Conservation (phyloP, 2,113 vertebrate genomes). For the Tursiops truncatus region DNA sequence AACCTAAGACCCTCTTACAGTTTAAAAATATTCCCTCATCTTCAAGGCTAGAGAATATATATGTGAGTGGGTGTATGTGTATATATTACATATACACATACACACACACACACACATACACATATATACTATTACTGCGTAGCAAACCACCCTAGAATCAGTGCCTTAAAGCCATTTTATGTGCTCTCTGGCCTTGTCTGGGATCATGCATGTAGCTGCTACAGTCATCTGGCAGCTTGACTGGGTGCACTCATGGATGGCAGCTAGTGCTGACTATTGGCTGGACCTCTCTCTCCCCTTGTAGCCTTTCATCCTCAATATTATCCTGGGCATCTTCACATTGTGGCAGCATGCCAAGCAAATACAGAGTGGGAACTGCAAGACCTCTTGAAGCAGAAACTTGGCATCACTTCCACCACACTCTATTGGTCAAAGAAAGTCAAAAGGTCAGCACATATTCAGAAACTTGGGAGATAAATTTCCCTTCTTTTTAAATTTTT, state of each 20-base stretch:
- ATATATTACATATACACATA: neutral
- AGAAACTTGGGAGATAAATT: neutral
- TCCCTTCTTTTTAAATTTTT: neutral
- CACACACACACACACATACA: neutral
- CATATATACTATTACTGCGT: neutral
- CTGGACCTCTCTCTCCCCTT: neutral
- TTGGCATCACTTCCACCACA: neutral
- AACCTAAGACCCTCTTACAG: neutral
- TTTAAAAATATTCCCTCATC: slow-evolving; percentile 34
- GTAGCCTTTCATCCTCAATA: neutral
- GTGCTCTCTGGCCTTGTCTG: neutral
- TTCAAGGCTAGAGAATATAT: neutral
- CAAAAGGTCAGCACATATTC: neutral
- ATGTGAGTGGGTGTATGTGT: neutral
- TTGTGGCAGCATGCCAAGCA: neutral
- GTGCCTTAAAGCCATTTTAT: neutral
- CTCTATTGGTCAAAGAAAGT: slow-evolving; percentile 4
- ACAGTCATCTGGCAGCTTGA: neutral
- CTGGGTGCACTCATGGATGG: neutral
- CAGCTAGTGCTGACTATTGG: neutral
- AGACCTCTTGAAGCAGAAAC: neutral
- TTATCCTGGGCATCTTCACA: neutral
- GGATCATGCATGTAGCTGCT: neutral
- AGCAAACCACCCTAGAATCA: slow-evolving; percentile 10
- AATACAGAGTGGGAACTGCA: neutral